Base-by-base conservation (phyloP, 2,797 vertebrate species). In the Gallinago stenura region DNA sequence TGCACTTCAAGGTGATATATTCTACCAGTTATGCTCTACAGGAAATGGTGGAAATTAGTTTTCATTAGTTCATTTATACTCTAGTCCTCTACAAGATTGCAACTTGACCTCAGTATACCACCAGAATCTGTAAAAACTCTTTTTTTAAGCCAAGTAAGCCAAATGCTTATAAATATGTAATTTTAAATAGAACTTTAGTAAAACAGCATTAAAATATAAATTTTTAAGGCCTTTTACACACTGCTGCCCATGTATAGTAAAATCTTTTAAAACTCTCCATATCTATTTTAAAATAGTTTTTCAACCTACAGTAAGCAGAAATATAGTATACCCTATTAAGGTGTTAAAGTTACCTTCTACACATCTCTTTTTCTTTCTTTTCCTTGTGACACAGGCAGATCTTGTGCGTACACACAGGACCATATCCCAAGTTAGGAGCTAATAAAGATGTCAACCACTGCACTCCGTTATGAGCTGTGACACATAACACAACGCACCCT, bases 391-490 rank as follows among this genome's bases (percentile, higher is more conserved):
- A 12, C 11, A 31, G 41, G 19, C 82, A 81, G 45, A 20, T 0
- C 1, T 5, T 18, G 10, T 2, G 8, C 0, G 1, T 56, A 19
- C 39, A 30, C 57, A 33, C 1, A 79, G 26, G 41, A 48, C 28
- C 4, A 5, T 41, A 48, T 28, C 91, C 41, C 43, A 72, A 79
- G 61, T 86, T 93, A 82, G 60, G 64, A 96, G 80, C 93, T 94
- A 96, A 97, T 96, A 95, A 97, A 93, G 54, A 87, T 87, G 93
- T 97, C 96, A 97, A 28, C 65, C 70, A 10, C 53, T 57, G 60
- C 18, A 20, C 58, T 91, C 69, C 2, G 30, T 90, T 97, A 96
- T 96, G 95, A 96, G 89, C 91, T 94, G 86, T 96, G 93, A 95
- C 93, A 96, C 14, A 6, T 53, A 91, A 85, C 72, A 53, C 83